phyloP scores from a whole-genome alignment of 2,113 vertebrate genomes.

The Halichoerus grypus region DNA sequence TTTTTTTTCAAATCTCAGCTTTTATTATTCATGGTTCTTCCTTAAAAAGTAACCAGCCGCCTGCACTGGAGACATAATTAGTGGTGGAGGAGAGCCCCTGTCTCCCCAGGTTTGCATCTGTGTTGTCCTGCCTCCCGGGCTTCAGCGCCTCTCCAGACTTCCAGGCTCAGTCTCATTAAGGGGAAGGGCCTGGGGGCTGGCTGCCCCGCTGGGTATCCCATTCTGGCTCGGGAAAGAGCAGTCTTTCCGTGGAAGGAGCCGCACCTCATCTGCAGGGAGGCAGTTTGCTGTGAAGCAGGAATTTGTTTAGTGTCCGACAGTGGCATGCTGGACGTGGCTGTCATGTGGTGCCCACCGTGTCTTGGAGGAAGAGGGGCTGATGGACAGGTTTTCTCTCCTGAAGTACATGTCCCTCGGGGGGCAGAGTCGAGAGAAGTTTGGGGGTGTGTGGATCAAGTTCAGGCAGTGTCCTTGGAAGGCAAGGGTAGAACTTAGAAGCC shows the following conservation, averaged over 20 bases:
- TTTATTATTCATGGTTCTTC: conserved; percentile 79
- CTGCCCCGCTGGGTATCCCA: accelerated
- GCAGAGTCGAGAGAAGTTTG: not conserved
- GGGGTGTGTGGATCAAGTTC: accelerated
- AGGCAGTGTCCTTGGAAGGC: not conserved
- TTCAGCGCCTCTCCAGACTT: not conserved
- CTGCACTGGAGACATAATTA: conserved; percentile 70
- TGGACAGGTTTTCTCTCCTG: accelerated
- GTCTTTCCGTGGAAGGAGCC: not conserved
- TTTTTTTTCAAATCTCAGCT: not conserved
- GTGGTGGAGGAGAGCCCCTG: conserved; percentile 5
- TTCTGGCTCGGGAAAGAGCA: accelerated
- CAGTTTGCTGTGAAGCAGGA: accelerated
- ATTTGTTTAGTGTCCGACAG: accelerated
- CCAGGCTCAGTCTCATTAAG: not conserved
- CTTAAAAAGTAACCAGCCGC: conserved; percentile 27
- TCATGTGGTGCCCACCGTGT: accelerated
- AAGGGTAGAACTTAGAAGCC: not conserved
- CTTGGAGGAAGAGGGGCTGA: too few relatives aligned
- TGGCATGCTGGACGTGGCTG: accelerated
- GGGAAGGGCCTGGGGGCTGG: not conserved
- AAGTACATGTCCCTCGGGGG: not conserved
- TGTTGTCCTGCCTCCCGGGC: accelerated
- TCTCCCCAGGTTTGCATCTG: not conserved
- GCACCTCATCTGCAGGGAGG: not conserved